Conservation (phyloP, 2,113 vertebrate species). For the Anser cygnoides region DNA sequence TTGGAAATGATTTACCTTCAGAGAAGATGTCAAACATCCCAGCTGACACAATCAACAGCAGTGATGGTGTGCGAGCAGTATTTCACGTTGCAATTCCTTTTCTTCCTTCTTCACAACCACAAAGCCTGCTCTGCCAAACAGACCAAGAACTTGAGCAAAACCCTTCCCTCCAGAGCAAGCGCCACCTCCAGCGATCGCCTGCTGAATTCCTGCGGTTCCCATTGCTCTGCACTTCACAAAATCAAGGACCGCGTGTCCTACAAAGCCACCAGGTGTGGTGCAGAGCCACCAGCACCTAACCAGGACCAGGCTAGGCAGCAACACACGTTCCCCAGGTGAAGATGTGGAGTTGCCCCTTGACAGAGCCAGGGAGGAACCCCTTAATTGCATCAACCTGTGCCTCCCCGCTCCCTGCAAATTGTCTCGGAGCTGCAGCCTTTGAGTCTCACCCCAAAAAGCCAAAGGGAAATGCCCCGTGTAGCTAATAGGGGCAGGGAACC, state of each 20-base stretch:
- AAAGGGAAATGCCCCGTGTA: fast-evolving
- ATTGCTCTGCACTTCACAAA: background rate
- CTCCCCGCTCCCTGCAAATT: background rate
- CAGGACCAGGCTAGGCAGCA: background rate
- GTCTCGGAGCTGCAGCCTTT: background rate
- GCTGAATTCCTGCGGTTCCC: background rate
- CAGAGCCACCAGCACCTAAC: background rate
- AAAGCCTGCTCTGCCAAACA: background rate
- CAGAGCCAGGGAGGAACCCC: background rate
- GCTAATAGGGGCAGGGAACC: background rate
- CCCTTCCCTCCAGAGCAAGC: background rate
- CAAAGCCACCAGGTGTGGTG: background rate
- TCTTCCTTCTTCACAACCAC: too few relatives aligned
- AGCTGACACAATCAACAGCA: background rate
- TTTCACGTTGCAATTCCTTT: background rate
- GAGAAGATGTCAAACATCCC: background rate
- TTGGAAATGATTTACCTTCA: background rate
- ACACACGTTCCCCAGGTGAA: fast-evolving
- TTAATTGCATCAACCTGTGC: too few relatives aligned
- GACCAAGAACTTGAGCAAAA: fast-evolving
- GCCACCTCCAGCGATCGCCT: background rate
- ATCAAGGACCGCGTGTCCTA: background rate
- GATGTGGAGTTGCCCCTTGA: fast-evolving
- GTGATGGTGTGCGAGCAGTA: background rate
- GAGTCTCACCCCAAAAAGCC: background rate